Evolutionary conservation across 2,888 invertebrate genomes (phyloP).

Genomic region (Cenopis cana): DNA sequence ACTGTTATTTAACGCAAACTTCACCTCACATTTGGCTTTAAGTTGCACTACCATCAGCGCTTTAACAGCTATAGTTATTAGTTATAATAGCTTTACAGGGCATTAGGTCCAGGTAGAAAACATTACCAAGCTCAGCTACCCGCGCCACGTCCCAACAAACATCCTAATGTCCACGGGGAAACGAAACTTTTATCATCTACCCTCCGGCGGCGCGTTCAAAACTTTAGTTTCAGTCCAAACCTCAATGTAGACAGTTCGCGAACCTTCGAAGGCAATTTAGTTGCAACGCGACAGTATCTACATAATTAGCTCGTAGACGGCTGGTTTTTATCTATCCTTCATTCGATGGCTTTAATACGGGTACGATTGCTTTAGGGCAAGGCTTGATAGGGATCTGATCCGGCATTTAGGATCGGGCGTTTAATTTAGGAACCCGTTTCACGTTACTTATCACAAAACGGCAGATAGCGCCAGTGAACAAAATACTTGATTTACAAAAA

Average conservation of each 20-base stretch:
- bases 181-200: constrained; percentile 68
- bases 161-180: constrained; percentile 57
- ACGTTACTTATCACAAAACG: no score
- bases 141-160: constrained; percentile 55
- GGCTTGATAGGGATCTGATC: constrained; percentile 29
- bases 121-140: constrained; percentile 48
- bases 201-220: constrained; percentile 55
- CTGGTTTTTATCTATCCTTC: constrained; percentile 38
- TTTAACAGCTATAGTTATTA: constrained; percentile 35
- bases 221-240: constrained; percentile 65
- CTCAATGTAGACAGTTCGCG: constrained; percentile 50
- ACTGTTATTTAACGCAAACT: background rate
- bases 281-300: constrained; percentile 36
- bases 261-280: constrained; percentile 44
- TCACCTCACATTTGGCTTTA: constrained; percentile 20
- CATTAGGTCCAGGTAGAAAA: constrained; percentile 44
- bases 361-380: constrained; percentile 36
- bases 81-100: constrained; percentile 27
- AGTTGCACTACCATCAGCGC: background rate
- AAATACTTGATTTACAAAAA: no score
- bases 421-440: no score
- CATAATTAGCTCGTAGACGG: constrained; percentile 33
- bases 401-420: background rate
- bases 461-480: no score
- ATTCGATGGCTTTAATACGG: constrained; percentile 38